A percentile compares a stretch with the other conserved stretches of the same genome.
Evolutionary conservation across 2,113 vertebrate species (phyloP).

Genomic region (Caranx ignobilis): DNA sequence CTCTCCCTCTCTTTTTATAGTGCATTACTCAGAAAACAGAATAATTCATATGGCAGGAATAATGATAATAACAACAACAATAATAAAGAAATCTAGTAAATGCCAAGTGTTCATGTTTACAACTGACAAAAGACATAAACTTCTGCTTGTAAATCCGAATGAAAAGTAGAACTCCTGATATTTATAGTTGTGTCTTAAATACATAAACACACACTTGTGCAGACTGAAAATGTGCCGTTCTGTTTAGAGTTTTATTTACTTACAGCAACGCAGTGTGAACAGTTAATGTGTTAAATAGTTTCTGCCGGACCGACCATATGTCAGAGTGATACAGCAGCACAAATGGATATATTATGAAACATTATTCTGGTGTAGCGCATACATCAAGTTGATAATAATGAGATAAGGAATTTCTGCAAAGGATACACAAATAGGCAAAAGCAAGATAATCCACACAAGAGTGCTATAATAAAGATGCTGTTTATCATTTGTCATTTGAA

Average conservation of each 20-base stretch:
- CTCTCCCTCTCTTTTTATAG: background rate
- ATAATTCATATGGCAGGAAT: constrained; percentile 1
- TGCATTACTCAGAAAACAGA: background rate
- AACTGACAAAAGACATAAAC: background rate
- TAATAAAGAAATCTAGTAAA: background rate
- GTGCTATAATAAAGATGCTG: background rate
- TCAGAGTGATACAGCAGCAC: background rate
- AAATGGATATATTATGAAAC: background rate
- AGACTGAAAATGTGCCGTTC: background rate
- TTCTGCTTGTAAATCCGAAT: constrained; percentile 4
- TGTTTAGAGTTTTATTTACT: background rate
- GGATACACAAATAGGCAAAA: background rate
- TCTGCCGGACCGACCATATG: background rate
- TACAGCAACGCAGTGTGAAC: background rate
- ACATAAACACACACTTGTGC: background rate
- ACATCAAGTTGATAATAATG: too few relatives aligned
- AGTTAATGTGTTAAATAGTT: background rate
- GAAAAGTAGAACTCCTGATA: background rate
- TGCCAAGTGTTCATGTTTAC: background rate
- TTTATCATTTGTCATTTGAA: background rate
- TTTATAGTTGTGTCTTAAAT: background rate
- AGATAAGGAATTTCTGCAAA: background rate
- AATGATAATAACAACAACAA: background rate
- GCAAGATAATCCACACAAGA: background rate
- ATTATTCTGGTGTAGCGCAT: too few relatives aligned